A percentile compares a stretch with the other conserved stretches of the same genome.
Conservation (phyloP, 1,140 invertebrate species). For the Vanessa atalanta region DNA sequence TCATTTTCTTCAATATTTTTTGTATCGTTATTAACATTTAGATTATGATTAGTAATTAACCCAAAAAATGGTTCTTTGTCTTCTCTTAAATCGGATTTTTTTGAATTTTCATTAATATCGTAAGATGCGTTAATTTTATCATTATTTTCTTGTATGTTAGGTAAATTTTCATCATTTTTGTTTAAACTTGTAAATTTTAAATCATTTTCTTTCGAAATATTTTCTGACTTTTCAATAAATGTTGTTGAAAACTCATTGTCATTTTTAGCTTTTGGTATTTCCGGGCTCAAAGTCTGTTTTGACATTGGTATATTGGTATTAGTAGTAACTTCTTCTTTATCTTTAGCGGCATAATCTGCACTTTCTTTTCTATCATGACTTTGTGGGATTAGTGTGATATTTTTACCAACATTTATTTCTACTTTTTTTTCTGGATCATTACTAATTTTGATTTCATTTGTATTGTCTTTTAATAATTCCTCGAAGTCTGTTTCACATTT, state of each 20-base stretch:
- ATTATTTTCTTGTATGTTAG: slow-evolving; percentile 20
- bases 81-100: slow-evolving; percentile 27
- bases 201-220: slow-evolving; percentile 5
- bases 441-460: slow-evolving; percentile 77
- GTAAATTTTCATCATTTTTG: slow-evolving; percentile 9
- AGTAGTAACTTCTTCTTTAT: slow-evolving; percentile 12
- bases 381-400: slow-evolving; percentile 52
- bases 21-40: slow-evolving; percentile 48
- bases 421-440: slow-evolving; percentile 70
- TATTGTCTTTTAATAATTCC: slow-evolving; percentile 78
- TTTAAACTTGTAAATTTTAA: slow-evolving; percentile 9
- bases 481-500: slow-evolving; percentile 80
- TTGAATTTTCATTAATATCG: slow-evolving; percentile 29
- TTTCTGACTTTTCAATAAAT: slow-evolving; percentile 7
- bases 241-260: slow-evolving; percentile 20
- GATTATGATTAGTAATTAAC: slow-evolving; percentile 36
- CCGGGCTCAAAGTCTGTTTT: slow-evolving; percentile 5
- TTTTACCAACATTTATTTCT: slow-evolving; percentile 71
- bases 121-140: slow-evolving; percentile 1
- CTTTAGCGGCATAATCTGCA: slow-evolving; percentile 23
- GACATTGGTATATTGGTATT: slow-evolving; percentile 1
- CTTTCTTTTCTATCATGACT: slow-evolving; percentile 39
- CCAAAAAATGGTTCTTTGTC: slow-evolving; percentile 39
- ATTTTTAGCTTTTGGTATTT: slow-evolving; percentile 18
- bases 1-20: slow-evolving; percentile 84